Conservation (phyloP, 2,797 vertebrate species). For the Galago senegalensis region DNA sequence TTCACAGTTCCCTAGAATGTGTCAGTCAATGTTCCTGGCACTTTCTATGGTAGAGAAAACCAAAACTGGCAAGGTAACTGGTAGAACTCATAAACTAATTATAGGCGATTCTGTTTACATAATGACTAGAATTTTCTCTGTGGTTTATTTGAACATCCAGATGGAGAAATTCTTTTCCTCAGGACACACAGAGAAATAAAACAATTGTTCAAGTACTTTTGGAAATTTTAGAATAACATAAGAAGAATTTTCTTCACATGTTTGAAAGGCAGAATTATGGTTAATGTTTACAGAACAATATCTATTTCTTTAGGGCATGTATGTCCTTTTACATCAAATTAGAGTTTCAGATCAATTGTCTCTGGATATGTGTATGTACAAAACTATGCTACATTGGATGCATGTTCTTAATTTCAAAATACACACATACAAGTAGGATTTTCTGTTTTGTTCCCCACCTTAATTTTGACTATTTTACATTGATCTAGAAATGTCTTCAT, state of each 20-base stretch:
- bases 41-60: background rate
- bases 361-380: background rate
- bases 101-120: background rate
- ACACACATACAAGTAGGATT: background rate
- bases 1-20: background rate
- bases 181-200: background rate
- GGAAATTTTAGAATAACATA: background rate
- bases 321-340: background rate
- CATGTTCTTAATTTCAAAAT: slow-evolving; percentile 21
- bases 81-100: background rate
- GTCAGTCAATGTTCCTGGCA: background rate
- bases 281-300: background rate
- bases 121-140: background rate
- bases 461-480: background rate
- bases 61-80: background rate
- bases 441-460: background rate
- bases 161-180: background rate
- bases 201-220: background rate
- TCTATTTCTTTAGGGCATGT: background rate
- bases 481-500: background rate
- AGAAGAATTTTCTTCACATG: background rate
- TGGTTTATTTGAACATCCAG: background rate
- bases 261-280: background rate
- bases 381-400: background rate
- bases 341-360: background rate